A percentile compares a stretch with the other conserved stretches of the same genome.
Evolutionary conservation across 2,113 vertebrate species (phyloP).

Genomic region (Limnothrissa miodon): DNA sequence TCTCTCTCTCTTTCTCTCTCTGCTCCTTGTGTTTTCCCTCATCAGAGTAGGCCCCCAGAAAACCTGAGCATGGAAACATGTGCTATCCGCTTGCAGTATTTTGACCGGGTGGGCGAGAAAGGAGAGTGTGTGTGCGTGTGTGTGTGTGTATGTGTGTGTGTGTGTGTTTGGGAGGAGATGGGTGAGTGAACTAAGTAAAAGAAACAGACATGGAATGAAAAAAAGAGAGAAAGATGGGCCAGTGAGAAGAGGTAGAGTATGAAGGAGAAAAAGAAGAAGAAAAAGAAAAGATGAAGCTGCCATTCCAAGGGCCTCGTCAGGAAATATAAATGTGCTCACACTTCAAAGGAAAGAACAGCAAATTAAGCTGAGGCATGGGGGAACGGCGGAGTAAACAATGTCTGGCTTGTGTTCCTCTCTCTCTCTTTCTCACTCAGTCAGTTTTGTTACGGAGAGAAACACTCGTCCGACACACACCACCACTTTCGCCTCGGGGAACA

Average conservation of each 20-base stretch:
- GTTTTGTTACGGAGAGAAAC: neutral
- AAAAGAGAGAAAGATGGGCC: neutral
- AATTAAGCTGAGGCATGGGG: constrained; percentile 72
- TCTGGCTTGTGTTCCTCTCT: constrained; percentile 66
- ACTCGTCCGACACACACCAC: neutral
- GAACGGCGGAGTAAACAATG: constrained; percentile 72
- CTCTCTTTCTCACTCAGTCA: constrained; percentile 19
- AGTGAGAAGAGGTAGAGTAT: constrained; percentile 47
- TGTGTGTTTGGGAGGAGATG: constrained; percentile 33
- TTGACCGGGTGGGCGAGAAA: neutral
- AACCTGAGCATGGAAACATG: constrained; percentile 72
- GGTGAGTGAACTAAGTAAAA: no score
- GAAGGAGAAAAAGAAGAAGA: neutral
- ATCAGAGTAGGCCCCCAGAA: constrained; percentile 63
- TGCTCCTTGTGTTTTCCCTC: constrained; percentile 77
- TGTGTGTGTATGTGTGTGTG: neutral
- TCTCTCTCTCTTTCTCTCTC: constrained; percentile 41
- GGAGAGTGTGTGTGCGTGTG: neutral
- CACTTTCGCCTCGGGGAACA: neutral
- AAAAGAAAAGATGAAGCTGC: neutral
- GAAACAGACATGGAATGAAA: constrained; percentile 26
- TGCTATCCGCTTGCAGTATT: constrained; percentile 75
- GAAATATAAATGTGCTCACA: constrained; percentile 72
- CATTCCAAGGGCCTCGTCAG: constrained; percentile 54
- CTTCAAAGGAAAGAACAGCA: constrained; percentile 73